These are phyloP conservation scores for Suncus etruscus DNA, from an alignment of 2,113 vertebrate species.

Conservation along the genomic window DNA sequence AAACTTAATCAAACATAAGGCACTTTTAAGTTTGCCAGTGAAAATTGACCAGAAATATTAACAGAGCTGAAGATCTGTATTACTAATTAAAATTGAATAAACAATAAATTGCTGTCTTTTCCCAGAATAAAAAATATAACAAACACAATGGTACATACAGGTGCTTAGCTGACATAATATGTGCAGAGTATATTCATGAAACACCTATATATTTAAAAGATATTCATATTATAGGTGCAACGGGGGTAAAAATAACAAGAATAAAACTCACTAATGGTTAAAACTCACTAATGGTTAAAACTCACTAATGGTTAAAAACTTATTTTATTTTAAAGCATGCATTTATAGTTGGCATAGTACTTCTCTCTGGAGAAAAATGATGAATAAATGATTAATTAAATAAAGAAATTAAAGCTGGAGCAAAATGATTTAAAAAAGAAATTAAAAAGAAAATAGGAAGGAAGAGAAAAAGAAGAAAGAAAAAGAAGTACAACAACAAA, in stretches of 20 bases:
- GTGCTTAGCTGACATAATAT: not conserved
- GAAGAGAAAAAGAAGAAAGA: no score
- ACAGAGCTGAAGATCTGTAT: not conserved
- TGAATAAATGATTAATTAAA: not conserved
- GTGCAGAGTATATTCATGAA: not conserved
- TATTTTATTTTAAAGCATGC: no score
- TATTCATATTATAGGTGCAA: not conserved
- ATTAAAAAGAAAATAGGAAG: no score
- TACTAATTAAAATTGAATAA: not conserved
- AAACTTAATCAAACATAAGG: not conserved
- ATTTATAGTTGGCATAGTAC: no score
- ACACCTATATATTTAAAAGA: not conserved
- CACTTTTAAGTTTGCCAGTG: not conserved
- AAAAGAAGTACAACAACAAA: no score
- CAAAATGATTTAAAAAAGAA: no score
- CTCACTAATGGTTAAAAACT: no score
- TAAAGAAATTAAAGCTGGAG: no score
- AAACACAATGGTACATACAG: not conserved
- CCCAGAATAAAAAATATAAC: not conserved
- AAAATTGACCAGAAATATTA: not conserved
- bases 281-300: not conserved
- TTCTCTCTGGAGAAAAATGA: no score
- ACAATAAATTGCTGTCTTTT: not conserved
- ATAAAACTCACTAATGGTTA: not conserved
- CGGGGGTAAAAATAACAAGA: not conserved